phyloP scores from a whole-genome alignment of 2,888 invertebrate species.

The Tetanocera ferruginea region DNA sequence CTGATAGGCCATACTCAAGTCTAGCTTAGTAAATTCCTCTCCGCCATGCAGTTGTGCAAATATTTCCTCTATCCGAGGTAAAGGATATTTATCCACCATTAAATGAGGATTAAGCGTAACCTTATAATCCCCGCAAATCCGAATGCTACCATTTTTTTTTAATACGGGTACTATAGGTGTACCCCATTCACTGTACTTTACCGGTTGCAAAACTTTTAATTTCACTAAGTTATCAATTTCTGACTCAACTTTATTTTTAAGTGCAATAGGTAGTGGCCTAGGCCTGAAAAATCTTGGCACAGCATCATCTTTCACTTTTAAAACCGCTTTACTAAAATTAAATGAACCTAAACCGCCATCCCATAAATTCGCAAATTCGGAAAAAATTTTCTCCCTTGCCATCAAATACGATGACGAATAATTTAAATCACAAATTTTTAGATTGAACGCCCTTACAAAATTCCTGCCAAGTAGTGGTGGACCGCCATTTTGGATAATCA shows the following conservation, averaged over 20 bases:
- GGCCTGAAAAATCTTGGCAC: slow-evolving; percentile 42
- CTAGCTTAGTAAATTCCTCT: slow-evolving; percentile 42
- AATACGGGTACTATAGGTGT: slow-evolving; percentile 62
- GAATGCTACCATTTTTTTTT: slow-evolving; percentile 57
- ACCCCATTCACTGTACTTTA: slow-evolving; percentile 54
- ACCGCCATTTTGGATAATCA: too few relatives aligned
- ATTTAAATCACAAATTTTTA: too few relatives aligned
- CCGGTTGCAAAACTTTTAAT: slow-evolving; percentile 40
- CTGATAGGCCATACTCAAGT: slow-evolving; percentile 58
- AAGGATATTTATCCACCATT: slow-evolving; percentile 53
- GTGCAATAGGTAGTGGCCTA: slow-evolving; percentile 37
- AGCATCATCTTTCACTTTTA: slow-evolving; percentile 27
- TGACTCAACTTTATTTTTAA: slow-evolving; percentile 38
- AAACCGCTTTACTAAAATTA: slow-evolving; percentile 33
- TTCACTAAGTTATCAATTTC: slow-evolving; percentile 39
- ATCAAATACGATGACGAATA: too few relatives aligned
- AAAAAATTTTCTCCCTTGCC: too few relatives aligned
- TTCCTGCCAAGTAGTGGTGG: too few relatives aligned
- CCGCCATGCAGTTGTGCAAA: slow-evolving; percentile 50
- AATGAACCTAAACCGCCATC: slow-evolving; percentile 34
- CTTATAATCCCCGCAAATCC: slow-evolving; percentile 49
- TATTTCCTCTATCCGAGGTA: slow-evolving; percentile 55
- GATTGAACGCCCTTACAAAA: too few relatives aligned
- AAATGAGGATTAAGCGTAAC: slow-evolving; percentile 54
- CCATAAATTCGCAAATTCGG: too few relatives aligned